Evolutionary conservation across 2,888 invertebrate species (phyloP).

Genomic region (Tolmerus cingulatus): DNA sequence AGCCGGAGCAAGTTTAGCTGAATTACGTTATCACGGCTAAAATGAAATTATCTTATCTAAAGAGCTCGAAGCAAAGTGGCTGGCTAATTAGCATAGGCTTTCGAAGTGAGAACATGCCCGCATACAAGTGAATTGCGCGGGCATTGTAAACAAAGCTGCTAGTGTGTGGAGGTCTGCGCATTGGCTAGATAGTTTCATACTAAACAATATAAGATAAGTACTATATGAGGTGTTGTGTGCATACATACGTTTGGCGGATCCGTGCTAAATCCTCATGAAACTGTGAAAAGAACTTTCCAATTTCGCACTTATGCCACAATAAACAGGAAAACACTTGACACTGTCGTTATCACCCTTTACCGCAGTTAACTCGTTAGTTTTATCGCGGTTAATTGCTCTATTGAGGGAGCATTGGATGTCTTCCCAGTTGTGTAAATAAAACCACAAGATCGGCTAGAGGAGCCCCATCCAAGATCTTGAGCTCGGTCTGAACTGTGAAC

Average conservation of each 20-base stretch:
- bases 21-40: neutral
- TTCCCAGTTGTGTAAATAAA: slow-evolving; percentile 14
- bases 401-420: neutral
- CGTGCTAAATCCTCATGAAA: slow-evolving; percentile 5
- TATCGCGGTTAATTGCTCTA: neutral
- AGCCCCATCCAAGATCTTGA: neutral
- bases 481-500: neutral
- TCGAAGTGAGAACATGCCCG: neutral
- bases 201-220: neutral
- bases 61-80: neutral
- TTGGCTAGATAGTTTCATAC: neutral
- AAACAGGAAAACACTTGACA: slow-evolving; percentile 24
- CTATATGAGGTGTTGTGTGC: neutral
- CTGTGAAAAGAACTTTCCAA: slow-evolving; percentile 2
- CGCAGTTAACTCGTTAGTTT: neutral
- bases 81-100: slow-evolving; percentile 3
- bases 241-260: neutral
- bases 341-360: slow-evolving; percentile 11
- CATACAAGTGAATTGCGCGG: neutral
- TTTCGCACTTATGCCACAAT: slow-evolving; percentile 14
- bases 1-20: neutral
- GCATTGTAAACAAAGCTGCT: neutral
- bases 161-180: neutral
- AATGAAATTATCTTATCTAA: neutral
- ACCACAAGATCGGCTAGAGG: neutral